A percentile compares a stretch with the other conserved stretches of the same genome.
phyloP scores from a whole-genome alignment of 2,113 vertebrate genomes.

The Labeo catla region DNA sequence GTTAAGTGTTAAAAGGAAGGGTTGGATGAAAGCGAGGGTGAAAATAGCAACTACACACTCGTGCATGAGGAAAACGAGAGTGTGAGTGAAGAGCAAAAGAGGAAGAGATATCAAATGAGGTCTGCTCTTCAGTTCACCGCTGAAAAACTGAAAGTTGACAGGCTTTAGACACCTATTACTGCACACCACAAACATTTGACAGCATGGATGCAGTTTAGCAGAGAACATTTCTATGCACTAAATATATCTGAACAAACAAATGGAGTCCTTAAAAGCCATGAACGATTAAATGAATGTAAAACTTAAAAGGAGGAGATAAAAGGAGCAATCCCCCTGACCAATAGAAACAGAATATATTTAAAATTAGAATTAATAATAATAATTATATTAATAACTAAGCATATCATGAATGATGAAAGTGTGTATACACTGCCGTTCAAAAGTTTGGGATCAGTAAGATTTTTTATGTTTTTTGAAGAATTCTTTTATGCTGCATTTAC shows the following conservation, averaged over 20 bases:
- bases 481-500: too few species aligned
- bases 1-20: constrained; percentile 16
- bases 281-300: background rate
- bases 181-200: background rate
- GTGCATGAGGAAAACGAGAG: background rate
- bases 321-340: too few species aligned
- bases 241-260: background rate
- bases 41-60: constrained; percentile 9
- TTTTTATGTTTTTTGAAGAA: too few species aligned
- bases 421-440: too few species aligned
- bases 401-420: too few species aligned
- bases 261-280: background rate
- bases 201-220: background rate
- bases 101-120: background rate
- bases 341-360: too few species aligned
- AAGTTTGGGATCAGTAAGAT: too few species aligned
- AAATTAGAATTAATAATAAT: too few species aligned
- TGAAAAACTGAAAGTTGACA: background rate
- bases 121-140: background rate
- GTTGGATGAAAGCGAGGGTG: background rate
- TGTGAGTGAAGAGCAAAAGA: background rate
- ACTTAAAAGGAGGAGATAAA: background rate
- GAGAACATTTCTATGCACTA: background rate
- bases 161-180: background rate
- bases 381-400: too few species aligned